Base-by-base conservation (phyloP, 2,113 vertebrate genomes). In the Bagarius yarrelli region DNA sequence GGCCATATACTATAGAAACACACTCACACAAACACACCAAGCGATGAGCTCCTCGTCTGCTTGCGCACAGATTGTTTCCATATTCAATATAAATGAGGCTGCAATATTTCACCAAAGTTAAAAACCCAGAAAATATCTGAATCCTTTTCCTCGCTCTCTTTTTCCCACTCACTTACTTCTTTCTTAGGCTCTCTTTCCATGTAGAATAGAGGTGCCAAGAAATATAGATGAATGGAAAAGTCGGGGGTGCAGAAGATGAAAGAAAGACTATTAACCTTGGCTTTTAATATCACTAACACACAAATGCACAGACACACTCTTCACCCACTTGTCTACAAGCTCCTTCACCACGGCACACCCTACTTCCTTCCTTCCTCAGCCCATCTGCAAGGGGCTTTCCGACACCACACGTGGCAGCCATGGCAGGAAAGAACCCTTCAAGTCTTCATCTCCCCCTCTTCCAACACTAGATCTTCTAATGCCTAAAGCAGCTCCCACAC, bases 371-470 rank as follows among this genome's bases (percentile, higher is more conserved):
- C 60, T 36, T 50, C 67, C 52, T 60, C n/a, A 14, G 23, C 57
- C 85, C 85, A 85, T 85, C 81, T 85, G 82, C 78, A 23, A 79
- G 87, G 53, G 79, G 70, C 73, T 83, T 79, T 83, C 44, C 32
- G 66, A 34, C 75, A 71, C 47, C 84, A 83, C 86, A 88, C 66
- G 75, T 81, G 85, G 83, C 63, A 15, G 56, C 79, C 86, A 85
- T 82, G 85, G 86, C 60, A 87, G 84, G 76, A 83, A 87, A 76
- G 85, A 72, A 79, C 80, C 27, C 70, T 71, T 52, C n/a, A 50
- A 74, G 69, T 52, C 15, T 75, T 14, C 34, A 40, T 73, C 60
- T 36, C 34, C 19, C 32, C 9, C 23, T 56, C n/a, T 60, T 53
- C 44, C 59, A 63, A 66, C 52, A 71, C 53, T 12, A 19, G 14